These are phyloP conservation scores for Diploscapter pachys DNA, from an alignment of 1,140 invertebrate genomes.

Conservation along the genomic window DNA sequence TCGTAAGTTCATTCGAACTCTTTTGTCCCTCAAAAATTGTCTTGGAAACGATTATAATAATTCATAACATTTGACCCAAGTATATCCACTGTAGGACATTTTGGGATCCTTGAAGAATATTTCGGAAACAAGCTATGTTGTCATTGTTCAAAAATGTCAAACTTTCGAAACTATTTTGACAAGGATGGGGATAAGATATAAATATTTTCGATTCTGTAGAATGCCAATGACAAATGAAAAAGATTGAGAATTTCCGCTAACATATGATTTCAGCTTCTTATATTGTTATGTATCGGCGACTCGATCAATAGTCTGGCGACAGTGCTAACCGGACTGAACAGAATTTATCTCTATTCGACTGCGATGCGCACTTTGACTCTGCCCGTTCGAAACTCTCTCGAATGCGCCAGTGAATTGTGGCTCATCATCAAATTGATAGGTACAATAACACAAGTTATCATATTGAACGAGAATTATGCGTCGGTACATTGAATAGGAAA, in stretches of 20 bases:
- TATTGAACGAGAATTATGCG: slow-evolving; percentile 24
- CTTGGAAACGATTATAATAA: slow-evolving; percentile 4
- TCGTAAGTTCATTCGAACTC: slow-evolving; percentile 14
- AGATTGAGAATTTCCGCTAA: background rate
- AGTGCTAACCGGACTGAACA: slow-evolving; percentile 24
- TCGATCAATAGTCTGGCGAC: slow-evolving; percentile 21
- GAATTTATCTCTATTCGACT: slow-evolving; percentile 26
- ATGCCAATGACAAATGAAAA: background rate
- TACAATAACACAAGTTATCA: background rate
- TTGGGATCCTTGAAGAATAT: background rate
- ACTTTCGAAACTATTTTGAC: background rate
- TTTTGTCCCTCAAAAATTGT: background rate
- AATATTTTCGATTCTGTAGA: too few relatives aligned
- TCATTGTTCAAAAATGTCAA: background rate
- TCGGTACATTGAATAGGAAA: background rate
- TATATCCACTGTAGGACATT: background rate
- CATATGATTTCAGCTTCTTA: slow-evolving; percentile 22
- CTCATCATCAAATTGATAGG: slow-evolving; percentile 25
- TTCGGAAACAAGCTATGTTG: too few relatives aligned
- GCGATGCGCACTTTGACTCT: slow-evolving; percentile 19
- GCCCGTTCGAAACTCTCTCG: slow-evolving; percentile 23
- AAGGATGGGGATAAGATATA: background rate
- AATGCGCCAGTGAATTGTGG: slow-evolving; percentile 26
- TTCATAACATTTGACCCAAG: background rate
- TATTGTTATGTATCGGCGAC: slow-evolving; percentile 20